These are phyloP conservation scores for Mormyrus proboscirostris DNA, from an alignment of 2,797 vertebrate species.

Conservation along the genomic window DNA sequence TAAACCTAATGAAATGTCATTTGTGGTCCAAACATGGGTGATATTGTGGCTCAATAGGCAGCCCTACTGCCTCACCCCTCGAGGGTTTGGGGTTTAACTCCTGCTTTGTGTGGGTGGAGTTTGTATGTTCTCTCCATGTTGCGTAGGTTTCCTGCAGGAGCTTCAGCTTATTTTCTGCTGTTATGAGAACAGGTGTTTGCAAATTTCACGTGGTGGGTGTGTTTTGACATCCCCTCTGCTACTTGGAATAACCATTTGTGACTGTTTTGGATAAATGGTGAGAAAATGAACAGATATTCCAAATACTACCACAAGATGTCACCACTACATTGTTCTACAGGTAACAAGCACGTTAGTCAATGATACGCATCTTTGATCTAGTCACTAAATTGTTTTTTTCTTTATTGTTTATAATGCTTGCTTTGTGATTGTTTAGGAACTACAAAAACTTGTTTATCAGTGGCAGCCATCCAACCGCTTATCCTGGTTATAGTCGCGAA, in stretches of 20 bases:
- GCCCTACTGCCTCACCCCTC: not conserved
- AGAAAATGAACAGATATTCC: not conserved
- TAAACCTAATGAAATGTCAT: not conserved
- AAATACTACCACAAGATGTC: slow-evolving; percentile 19
- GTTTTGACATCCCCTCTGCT: not conserved
- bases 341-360: not conserved
- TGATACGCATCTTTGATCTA: not conserved
- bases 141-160: not conserved
- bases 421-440: not conserved
- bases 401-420: not conserved
- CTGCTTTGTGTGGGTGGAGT: not conserved
- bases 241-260: not conserved
- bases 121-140: not conserved
- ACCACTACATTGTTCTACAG: slow-evolving; percentile 3
- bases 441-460: not conserved
- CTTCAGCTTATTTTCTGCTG: not conserved
- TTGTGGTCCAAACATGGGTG: not conserved
- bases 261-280: not conserved
- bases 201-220: not conserved
- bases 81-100: not conserved
- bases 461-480: not conserved
- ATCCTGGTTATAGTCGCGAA: not conserved
- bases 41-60: not conserved
- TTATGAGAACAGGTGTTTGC: not conserved
- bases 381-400: not conserved